Conservation (phyloP, 2,797 vertebrate species). For the Karalla daura region DNA sequence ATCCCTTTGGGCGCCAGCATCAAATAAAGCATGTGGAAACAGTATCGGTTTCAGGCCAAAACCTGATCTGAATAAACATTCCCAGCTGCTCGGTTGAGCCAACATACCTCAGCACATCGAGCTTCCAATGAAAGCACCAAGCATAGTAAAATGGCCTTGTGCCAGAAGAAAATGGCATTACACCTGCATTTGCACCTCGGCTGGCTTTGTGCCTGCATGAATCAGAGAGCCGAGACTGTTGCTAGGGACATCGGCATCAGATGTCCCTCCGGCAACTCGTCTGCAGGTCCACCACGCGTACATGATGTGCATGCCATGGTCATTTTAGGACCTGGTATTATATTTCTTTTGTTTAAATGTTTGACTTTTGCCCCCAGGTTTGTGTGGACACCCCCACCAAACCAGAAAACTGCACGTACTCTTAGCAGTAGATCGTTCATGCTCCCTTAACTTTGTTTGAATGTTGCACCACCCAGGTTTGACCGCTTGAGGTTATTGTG, state of each 20-base stretch:
- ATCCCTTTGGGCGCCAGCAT: background rate
- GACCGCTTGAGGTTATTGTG: slow-evolving; percentile 41
- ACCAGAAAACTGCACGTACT: slow-evolving; percentile 29
- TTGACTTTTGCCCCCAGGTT: slow-evolving; percentile 65
- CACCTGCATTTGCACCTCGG: slow-evolving; percentile 54
- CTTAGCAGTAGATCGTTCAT: slow-evolving; percentile 38
- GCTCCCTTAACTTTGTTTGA: slow-evolving; percentile 39
- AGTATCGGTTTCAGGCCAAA: slow-evolving; percentile 40
- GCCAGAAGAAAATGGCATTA: slow-evolving; percentile 55
- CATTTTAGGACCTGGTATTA: slow-evolving; percentile 62
- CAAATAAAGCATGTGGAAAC: slow-evolving; percentile 46
- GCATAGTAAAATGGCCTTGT: slow-evolving; percentile 32
- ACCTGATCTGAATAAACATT: slow-evolving; percentile 67
- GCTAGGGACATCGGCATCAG: slow-evolving; percentile 8
- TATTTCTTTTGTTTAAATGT: slow-evolving; percentile 59
- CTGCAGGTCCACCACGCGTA: slow-evolving; percentile 27
- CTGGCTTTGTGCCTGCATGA: slow-evolving; percentile 30
- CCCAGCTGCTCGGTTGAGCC: slow-evolving; percentile 59
- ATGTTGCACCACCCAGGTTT: slow-evolving; percentile 32
- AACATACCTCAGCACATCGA: slow-evolving; percentile 8
- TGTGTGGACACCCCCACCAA: slow-evolving; percentile 38
- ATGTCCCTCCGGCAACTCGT: slow-evolving; percentile 33
- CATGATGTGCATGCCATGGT: slow-evolving; percentile 58
- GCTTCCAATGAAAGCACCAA: slow-evolving; percentile 21
- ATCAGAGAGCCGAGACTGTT: slow-evolving; percentile 35